A percentile compares a stretch with the other conserved stretches of the same genome.
These are phyloP conservation scores for Battus philenor DNA, from an alignment of 1,140 invertebrate species.

Conservation along the genomic window DNA sequence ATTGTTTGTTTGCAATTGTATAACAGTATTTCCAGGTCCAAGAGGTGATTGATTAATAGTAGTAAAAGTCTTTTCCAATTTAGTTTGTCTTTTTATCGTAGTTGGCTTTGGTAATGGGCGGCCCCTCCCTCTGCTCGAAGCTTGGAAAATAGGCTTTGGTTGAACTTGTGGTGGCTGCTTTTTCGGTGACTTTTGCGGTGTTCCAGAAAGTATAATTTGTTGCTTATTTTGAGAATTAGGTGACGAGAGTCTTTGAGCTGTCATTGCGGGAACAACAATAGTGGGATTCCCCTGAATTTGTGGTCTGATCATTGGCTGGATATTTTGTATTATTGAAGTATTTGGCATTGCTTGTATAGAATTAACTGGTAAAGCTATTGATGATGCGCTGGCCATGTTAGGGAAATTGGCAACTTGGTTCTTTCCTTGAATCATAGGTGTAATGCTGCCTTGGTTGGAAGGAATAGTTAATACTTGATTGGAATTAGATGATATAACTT, in stretches of 20 bases:
- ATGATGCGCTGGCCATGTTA: conserved; percentile 70
- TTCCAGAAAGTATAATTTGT: conserved; percentile 63
- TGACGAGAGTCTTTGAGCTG: conserved; percentile 61
- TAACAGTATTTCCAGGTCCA: conserved; percentile 62
- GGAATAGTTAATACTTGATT: conserved; percentile 72
- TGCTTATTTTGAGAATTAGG: conserved; percentile 68
- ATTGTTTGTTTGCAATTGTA: conserved; percentile 71
- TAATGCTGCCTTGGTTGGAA: conserved; percentile 58
- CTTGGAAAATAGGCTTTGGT: conserved; percentile 72
- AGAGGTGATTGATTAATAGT: conserved; percentile 63
- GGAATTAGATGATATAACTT: conserved; percentile 71
- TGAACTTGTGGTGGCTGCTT: conserved; percentile 67
- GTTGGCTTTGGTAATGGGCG: conserved; percentile 66
- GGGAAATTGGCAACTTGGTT: conserved; percentile 68
- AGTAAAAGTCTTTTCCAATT: conserved; percentile 67
- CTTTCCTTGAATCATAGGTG: conserved; percentile 65
- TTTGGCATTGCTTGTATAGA: conserved; percentile 69
- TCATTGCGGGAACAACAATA: conserved; percentile 69
- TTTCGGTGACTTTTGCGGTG: conserved; percentile 69
- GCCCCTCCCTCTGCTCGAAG: conserved; percentile 57
- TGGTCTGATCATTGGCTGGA: conserved; percentile 69
- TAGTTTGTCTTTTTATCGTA: conserved; percentile 68
- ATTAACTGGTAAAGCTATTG: conserved; percentile 67
- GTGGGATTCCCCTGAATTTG: conserved; percentile 68
- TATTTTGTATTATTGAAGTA: conserved; percentile 65